Conservation (phyloP, 2,888 invertebrate species). For the Biston betularia region DNA sequence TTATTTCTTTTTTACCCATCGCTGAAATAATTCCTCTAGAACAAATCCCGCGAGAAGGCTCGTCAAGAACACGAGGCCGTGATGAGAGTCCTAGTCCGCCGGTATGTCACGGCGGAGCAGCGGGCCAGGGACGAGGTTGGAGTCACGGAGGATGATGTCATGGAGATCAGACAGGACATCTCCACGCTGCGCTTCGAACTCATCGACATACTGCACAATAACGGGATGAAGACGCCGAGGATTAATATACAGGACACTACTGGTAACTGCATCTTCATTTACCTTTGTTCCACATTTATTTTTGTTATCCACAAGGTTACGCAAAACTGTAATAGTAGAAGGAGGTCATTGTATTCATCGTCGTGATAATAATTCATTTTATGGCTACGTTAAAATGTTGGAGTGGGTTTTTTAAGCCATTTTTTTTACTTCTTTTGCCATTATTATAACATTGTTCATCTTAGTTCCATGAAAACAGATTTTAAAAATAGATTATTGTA, state of each 20-base stretch:
- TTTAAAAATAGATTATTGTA: too few relatives aligned
- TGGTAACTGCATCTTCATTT: conserved; percentile 65
- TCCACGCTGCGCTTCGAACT: conserved; percentile 97
- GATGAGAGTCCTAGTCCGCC: conserved; percentile 94
- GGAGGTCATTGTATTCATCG: too few relatives aligned
- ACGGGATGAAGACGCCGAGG: conserved; percentile 94
- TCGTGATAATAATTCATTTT: too few relatives aligned
- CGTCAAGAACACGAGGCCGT: conserved; percentile 92
- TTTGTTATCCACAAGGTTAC: too few relatives aligned
- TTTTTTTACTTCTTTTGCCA: too few relatives aligned
- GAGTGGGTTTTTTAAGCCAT: too few relatives aligned
- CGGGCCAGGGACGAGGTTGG: conserved; percentile 95
- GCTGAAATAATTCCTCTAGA: conserved; percentile 60
- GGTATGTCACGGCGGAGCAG: conserved; percentile 96
- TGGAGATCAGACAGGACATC: conserved; percentile 98
- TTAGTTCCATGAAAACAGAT: too few relatives aligned
- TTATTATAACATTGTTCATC: too few relatives aligned
- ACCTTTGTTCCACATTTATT: too few relatives aligned
- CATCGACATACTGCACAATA: conserved; percentile 95
- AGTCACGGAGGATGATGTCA: conserved; percentile 98
- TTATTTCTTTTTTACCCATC: too few relatives aligned
- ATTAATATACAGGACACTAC: conserved; percentile 89
- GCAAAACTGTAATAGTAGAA: too few relatives aligned
- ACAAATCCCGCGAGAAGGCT: conserved; percentile 90
- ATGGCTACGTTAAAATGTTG: too few relatives aligned